These are phyloP conservation scores for Drosophila nebulosa DNA, from an alignment of 1,140 invertebrate genomes.

Conservation along the genomic window DNA sequence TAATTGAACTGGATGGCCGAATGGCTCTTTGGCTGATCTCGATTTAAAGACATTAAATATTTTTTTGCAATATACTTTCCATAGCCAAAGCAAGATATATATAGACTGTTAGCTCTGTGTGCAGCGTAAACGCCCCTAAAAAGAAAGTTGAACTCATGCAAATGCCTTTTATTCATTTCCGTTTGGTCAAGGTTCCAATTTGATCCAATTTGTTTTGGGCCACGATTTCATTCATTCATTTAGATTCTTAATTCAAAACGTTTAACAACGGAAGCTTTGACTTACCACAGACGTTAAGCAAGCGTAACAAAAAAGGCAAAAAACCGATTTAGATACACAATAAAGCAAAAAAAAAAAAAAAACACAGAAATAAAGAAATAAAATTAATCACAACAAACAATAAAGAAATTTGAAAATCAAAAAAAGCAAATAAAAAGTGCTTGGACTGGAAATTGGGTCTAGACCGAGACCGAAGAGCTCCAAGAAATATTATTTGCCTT, in stretches of 20 bases:
- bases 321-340: slow-evolving; percentile 43
- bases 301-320: neutral
- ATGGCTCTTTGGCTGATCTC: neutral
- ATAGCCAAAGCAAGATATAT: neutral
- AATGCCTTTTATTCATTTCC: slow-evolving; percentile 54
- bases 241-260: slow-evolving; percentile 69
- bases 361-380: slow-evolving; percentile 27
- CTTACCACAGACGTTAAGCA: slow-evolving; percentile 24
- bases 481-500: slow-evolving; percentile 33
- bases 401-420: slow-evolving; percentile 59
- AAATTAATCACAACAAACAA: slow-evolving; percentile 76
- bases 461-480: slow-evolving; percentile 27
- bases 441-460: slow-evolving; percentile 46
- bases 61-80: neutral
- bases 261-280: slow-evolving; percentile 74
- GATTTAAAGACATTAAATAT: neutral
- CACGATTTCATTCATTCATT: slow-evolving; percentile 48
- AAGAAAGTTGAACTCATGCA: slow-evolving; percentile 56
- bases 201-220: slow-evolving; percentile 46
- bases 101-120: neutral
- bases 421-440: slow-evolving; percentile 69
- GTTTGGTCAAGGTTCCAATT: slow-evolving; percentile 59
- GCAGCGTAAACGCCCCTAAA: slow-evolving; percentile 15
- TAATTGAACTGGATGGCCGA: slow-evolving; percentile 34
- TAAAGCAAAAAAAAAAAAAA: slow-evolving; percentile 19